A percentile compares a stretch with the other conserved stretches of the same genome.
phyloP scores from a whole-genome alignment of 2,113 vertebrate species.

The Corythoichthys haematopterus region DNA sequence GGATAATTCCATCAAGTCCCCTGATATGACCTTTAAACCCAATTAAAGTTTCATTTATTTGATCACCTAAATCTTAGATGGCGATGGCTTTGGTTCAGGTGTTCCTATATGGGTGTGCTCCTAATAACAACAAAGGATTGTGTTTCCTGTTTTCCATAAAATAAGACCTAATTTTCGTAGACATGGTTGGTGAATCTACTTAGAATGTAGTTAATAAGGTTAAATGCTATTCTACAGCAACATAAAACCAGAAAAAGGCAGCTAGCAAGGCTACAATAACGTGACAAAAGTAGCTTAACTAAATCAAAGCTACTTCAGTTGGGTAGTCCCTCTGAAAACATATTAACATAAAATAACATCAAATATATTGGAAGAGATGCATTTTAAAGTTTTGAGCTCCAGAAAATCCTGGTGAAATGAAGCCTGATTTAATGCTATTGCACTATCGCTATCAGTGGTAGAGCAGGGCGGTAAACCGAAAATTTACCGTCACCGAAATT shows the following conservation, averaged over 20 bases:
- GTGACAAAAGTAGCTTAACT: background rate
- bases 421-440: too few relatives aligned
- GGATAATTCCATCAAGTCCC: conserved; percentile 78
- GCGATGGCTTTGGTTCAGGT: conserved; percentile 54
- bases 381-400: background rate
- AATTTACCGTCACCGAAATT: too few relatives aligned
- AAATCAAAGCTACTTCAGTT: background rate
- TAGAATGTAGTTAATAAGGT: background rate
- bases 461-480: too few relatives aligned
- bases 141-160: conserved; percentile 42
- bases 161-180: conserved; percentile 45
- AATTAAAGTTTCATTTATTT: conserved; percentile 84
- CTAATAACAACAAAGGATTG: conserved; percentile 43
- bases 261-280: background rate
- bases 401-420: background rate
- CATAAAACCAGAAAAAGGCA: background rate
- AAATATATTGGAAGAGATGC: background rate
- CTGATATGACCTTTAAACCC: conserved; percentile 76
- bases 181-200: background rate
- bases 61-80: conserved; percentile 72
- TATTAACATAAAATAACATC: too few relatives aligned
- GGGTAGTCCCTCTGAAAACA: too few relatives aligned
- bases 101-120: conserved; percentile 30
- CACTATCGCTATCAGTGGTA: too few relatives aligned
- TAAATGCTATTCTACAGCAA: background rate